phyloP scores from a whole-genome alignment of 2,888 invertebrate genomes.

The Caenorhabditis plicata region DNA sequence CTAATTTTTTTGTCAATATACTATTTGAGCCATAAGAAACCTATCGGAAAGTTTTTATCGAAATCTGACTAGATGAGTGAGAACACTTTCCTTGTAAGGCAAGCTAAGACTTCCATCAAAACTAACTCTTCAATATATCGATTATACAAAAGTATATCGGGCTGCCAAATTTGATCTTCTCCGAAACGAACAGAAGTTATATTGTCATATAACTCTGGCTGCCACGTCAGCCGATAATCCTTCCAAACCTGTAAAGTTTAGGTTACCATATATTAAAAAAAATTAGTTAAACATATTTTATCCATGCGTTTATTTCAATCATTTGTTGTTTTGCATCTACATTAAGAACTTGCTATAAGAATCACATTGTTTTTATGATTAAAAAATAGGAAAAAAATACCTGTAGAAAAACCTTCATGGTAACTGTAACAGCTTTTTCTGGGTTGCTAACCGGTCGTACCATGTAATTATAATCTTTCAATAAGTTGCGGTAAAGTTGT shows the following conservation, averaged over 20 bases:
- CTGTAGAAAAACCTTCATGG: constrained; percentile 52
- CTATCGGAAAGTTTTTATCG: too few species aligned
- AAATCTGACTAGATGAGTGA: too few species aligned
- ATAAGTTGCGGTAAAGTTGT: too few species aligned
- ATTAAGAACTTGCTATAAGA: constrained; percentile 69
- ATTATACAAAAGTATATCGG: constrained; percentile 57
- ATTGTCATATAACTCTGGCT: constrained; percentile 47
- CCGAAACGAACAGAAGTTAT: constrained; percentile 49
- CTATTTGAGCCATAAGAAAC: too few species aligned
- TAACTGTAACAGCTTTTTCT: constrained; percentile 38
- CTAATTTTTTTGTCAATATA: too few species aligned
- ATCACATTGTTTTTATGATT: too few species aligned
- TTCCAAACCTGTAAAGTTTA: constrained; percentile 39
- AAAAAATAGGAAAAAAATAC: too few species aligned
- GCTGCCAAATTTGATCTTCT: constrained; percentile 51
- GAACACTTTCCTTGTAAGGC: neutral
- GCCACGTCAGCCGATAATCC: constrained; percentile 53
- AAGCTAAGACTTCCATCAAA: neutral
- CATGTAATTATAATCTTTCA: constrained; percentile 45
- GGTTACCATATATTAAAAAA: neutral
- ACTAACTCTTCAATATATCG: constrained; percentile 37
- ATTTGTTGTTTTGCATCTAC: constrained; percentile 66
- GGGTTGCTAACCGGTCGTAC: constrained; percentile 49
- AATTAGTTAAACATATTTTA: constrained; percentile 45
- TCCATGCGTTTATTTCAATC: constrained; percentile 58